Evolutionary conservation across 2,888 invertebrate genomes (phyloP), one percentile per base, ranked within the genome.

Genomic region (Caenorhabditis sp.): DNA sequence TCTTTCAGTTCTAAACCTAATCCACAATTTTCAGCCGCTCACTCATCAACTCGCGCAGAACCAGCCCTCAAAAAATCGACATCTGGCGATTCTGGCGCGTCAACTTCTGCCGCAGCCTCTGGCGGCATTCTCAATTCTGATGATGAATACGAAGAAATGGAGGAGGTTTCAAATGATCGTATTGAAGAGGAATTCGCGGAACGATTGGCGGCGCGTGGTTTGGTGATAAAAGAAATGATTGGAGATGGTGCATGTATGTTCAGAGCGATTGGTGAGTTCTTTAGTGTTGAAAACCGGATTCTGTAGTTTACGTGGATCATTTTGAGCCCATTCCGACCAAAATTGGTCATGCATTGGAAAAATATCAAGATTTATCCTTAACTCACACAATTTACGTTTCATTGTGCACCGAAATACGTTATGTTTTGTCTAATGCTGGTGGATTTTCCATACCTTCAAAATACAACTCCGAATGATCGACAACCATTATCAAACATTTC

Each of bases 211-310:
- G 92, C 93, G 86, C 91, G 92, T 84, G 93, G 94, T 57, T 92
- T 92, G 83, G 90, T 92, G 67, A 92, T 95, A 31, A 93, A 93
- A 88, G 91, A 92, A 78, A 94, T 94, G 91, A 92, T 92, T 73
- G 93, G 94, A 88, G 94, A 95, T 89, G 94, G 94, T 7, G 94
- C 94, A 25, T 95, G 94, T 88, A 89, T 95, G 54, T 95, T 95
- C 88, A 90, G 94, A 81, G 93, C 94, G 38, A 93, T 94, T 76
- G 90, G 90, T 90, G 81, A 81, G 89, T 76, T 14, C 17, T 23
- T 23, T 52, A 2, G 7, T 31, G 31, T 7, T n/a, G n/a, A n/a
- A n/a, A n/a, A n/a, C n/a, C n/a, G n/a, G n/a, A n/a, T n/a, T n/a
- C n/a, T n/a, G n/a, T n/a, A n/a, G n/a, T n/a, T n/a, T n/a, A n/a